A percentile compares a stretch with the other conserved stretches of the same genome.
phyloP scores from a whole-genome alignment of 2,888 invertebrate species.

The Dolichopus griseipennis region DNA sequence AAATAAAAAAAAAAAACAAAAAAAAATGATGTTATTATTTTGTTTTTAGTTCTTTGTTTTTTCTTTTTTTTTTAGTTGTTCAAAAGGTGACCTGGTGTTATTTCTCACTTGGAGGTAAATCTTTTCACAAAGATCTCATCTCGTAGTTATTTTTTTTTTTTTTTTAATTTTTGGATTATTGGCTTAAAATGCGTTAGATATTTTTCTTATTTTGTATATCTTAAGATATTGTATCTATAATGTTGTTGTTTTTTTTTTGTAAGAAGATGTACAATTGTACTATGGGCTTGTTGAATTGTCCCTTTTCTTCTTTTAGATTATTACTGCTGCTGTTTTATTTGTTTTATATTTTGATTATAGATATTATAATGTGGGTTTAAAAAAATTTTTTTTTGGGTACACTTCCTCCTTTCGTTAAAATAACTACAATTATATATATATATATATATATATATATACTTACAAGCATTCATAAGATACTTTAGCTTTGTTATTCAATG shows the following conservation, averaged over 20 bases:
- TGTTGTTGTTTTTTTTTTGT: background rate
- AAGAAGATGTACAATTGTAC: background rate
- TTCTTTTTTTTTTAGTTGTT: no score
- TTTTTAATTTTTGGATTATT: background rate
- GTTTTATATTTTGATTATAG: background rate
- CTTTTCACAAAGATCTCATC: slow-evolving; percentile 2
- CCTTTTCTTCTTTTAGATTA: background rate
- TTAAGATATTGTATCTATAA: background rate
- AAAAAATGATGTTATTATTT: slow-evolving; percentile 9
- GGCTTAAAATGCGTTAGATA: slow-evolving; percentile 3
- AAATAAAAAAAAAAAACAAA: background rate
- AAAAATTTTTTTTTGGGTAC: background rate
- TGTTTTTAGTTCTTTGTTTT: no score
- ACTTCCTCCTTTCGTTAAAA: no score
- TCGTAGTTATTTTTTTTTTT: background rate
- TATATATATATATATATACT: background rate
- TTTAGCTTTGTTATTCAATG: background rate
- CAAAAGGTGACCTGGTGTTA: slow-evolving; percentile 11
- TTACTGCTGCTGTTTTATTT: no score
- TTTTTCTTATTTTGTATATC: background rate
- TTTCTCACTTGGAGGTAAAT: slow-evolving; percentile 9
- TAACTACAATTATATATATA: no score
- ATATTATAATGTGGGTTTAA: background rate
- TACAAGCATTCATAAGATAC: background rate
- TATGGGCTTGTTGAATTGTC: background rate